Evolutionary conservation across 1,140 invertebrate species (phyloP), one percentile per base, ranked within the genome.

Genomic region (Formica selysi): DNA sequence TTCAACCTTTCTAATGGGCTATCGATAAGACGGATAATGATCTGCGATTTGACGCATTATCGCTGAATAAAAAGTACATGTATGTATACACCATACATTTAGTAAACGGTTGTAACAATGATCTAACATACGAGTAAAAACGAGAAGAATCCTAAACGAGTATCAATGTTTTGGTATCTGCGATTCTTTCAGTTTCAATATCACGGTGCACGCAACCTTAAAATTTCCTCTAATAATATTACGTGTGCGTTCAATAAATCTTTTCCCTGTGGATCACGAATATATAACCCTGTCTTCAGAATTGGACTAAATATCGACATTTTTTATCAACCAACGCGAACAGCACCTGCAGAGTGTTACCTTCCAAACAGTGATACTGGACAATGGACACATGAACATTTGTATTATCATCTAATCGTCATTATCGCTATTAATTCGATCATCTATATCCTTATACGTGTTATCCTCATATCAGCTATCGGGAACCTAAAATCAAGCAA

Each of bases 391-490:
- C 29, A 32, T 57, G 65, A 85, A 85, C 22, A 41, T 78, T 61
- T 22, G 3, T 54, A 44, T 16, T 19, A 51, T 90, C 68, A 54
- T 51, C 38, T 86, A 85, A 74, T 62, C 54, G 22, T 90, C 80
- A 48, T 59, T 61, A 54, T 89, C 80, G 26, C 87, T 87, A 61
- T 80, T 32, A 11, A 90, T 70, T 70, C 84, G 51, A 29, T 87
- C 85, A 38, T 86, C 71, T 78, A 85, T 57, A 38, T 91, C 86
- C 5, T 87, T 76, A 38, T 51, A 73, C 13, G 32, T 38, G 6
- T 93, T 85, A 70, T 92, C 92, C 88, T 89, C 91, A 62, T 91
- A 94, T 94, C 93, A 94, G 90, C 93, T 94, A 57, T 94, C 94
- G 13, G 94, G 93, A 4, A 94, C 94, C 93, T 94, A 68, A 11